Base-by-base conservation (phyloP, 2,888 invertebrate genomes). In the Cactoblastis cactorum region DNA sequence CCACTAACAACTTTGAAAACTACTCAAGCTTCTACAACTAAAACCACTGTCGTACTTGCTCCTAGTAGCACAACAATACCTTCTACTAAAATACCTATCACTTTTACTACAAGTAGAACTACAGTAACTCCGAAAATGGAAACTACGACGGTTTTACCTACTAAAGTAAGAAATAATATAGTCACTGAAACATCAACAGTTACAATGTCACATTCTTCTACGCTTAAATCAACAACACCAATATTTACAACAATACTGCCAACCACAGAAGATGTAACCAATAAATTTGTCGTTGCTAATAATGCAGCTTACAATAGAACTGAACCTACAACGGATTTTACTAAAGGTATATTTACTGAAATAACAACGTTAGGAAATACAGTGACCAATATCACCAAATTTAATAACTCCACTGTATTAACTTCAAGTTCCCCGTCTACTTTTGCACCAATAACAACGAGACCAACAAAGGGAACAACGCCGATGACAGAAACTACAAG, bases 1-100 rank as follows among this genome's bases (percentile, higher is more conserved):
- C 56, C 76, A 77, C 78, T 88, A 84, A 85, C 80, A 74, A 74
- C 79, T 52, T 63, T 67, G 63, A 72, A 68, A 61, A 65, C 77
- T 61, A 71, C 71, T 38, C 12, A 15, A 18, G 49, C 47, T 50
- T 53, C 60, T 47, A 58, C 57, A 50, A 60, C 62, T 45, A 51
- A 19, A 41, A 35, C 22, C 39, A 74, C 70, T 74, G 77, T 73
- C 71, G 53, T 63, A 53, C 61, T 67, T 67, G 52, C 58, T 38
- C 50, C 62, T 56, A 66, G 65, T 55, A 66, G 65, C 62, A 63
- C 61, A 57, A 59, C 63, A 55, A 59, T 57, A 57, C 56, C 63
- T 56, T 59, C 60, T 43, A 54, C 62, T 43, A 43, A 28, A 59
- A 51, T 59, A 52, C 60, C 65, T 50, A 60, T 54, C 57, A 49